Percentiles rank a stretch among this genome's conserved stretches.
These are phyloP conservation scores for Ploceus nigricollis DNA, from an alignment of 2,113 vertebrate genomes.

Conservation along the genomic window DNA sequence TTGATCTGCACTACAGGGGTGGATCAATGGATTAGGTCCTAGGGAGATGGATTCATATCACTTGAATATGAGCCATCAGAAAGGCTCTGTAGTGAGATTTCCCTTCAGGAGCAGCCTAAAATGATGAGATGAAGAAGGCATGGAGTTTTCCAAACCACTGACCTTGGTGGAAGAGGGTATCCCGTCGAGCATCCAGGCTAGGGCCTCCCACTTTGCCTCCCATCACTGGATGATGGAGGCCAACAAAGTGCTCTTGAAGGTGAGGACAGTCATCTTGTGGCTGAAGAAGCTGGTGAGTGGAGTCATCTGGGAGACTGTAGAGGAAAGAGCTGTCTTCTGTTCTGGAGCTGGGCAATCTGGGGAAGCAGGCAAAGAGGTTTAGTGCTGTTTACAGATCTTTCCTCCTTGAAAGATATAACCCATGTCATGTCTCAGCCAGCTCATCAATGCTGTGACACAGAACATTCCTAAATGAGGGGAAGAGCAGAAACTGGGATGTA, in stretches of 20 bases:
- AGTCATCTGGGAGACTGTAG: constrained; percentile 77
- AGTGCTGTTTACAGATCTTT: neutral
- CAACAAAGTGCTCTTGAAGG: constrained; percentile 65
- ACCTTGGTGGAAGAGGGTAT: constrained; percentile 72
- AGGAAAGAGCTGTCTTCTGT: constrained; percentile 72
- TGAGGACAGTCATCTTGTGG: constrained; percentile 52
- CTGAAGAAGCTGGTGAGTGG: constrained; percentile 76
- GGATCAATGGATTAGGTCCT: neutral
- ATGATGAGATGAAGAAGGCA: neutral
- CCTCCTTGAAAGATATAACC: neutral
- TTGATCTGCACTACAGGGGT: neutral
- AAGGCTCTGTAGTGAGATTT: neutral
- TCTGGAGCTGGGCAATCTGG: constrained; percentile 6
- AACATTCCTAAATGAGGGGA: neutral
- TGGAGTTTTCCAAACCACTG: neutral
- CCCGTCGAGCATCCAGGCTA: constrained; percentile 42
- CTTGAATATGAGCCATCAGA: neutral
- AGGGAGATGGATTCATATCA: neutral
- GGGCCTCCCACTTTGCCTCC: constrained; percentile 32
- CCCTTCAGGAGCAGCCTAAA: neutral
- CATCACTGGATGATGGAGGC: constrained; percentile 28
- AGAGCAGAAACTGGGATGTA: neutral
- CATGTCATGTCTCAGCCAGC: neutral
- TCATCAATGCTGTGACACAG: neutral
- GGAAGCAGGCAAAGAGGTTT: neutral